Base-by-base conservation (phyloP, 2,888 invertebrate species). In the Schizaphis graminum region DNA sequence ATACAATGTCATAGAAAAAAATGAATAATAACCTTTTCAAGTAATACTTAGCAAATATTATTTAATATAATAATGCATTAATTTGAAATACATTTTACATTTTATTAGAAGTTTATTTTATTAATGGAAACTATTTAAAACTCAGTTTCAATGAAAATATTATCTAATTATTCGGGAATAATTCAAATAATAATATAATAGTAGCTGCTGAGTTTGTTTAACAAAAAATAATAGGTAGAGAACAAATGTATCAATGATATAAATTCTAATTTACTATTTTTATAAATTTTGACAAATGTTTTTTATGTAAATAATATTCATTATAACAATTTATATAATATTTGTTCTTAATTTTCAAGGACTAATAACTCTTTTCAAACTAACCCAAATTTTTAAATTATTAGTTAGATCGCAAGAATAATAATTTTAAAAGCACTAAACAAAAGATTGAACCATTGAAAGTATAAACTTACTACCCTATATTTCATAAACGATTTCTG, bases 381-480 rank as follows among this genome's bases (percentile, higher is more conserved):
- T 13, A 67, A 35, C 35, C n/a, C 16, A 35, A 67, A 67, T n/a
- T 67, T 67, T n/a, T 5, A n/a, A 67, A n/a, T 7, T 35, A 7
- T 21, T 35, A 35, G 7, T 77, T 21, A 7, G 16, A 3, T 77
- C 77, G 35, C 35, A 35, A 21, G 16, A 49, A 10, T 10, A 89
- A 57, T 56, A 41, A 89, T 57, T 41, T 44, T 44, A 89, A 89
- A 89, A 89, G 16, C 16, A 89, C 11, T 89, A 61, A 89, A 89
- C 13, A 57, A 57, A 89, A 89, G 11, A 47, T 61, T 28, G 8
- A 41, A 28, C 5, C 28, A 28, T 89, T 89, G 44, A 44, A 89
- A 44, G 24, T 44, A n/a, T 49, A 90, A n/a, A 67, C 90, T 53
- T 53, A 53, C 21, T 90, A 47, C 49, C n/a, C 49, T 1, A 24